phyloP scores from a whole-genome alignment of 1,140 invertebrate species.

The Odontomachus brunneus region DNA sequence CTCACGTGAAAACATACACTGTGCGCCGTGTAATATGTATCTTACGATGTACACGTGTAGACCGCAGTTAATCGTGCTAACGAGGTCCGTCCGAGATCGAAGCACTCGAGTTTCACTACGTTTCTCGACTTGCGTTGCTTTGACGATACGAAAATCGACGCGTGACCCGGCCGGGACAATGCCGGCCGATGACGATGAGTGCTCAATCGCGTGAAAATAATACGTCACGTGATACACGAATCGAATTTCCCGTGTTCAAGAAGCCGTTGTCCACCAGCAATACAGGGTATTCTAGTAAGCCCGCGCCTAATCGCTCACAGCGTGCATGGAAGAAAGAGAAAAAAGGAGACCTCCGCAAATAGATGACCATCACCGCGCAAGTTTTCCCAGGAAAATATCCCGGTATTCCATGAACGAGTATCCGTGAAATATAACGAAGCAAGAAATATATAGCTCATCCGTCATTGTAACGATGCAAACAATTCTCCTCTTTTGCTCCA shows the following conservation, averaged over 20 bases:
- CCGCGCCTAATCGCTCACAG: background rate
- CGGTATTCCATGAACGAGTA: no score
- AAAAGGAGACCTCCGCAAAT: background rate
- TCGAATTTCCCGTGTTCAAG: background rate
- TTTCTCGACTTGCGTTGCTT: slow-evolving; percentile 1
- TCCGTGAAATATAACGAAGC: no score
- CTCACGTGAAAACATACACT: slow-evolving; percentile 13
- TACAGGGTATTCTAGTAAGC: background rate
- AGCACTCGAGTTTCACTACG: no score
- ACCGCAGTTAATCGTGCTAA: background rate
- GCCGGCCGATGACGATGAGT: background rate
- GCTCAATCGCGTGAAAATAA: background rate
- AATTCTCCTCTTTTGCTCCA: no score
- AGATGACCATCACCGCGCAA: background rate
- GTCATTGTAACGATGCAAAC: background rate
- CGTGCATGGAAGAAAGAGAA: background rate
- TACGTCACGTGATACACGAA: background rate
- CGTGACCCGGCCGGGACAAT: no score
- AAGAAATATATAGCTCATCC: background rate
- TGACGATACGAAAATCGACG: background rate
- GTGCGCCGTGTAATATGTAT: background rate
- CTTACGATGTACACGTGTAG: background rate
- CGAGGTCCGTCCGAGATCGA: background rate
- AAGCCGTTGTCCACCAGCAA: background rate
- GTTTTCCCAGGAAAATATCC: no score